Evolutionary conservation across 2,888 invertebrate species (phyloP), one percentile per base, ranked within the genome.

Genomic region (Xylophagus ater): DNA sequence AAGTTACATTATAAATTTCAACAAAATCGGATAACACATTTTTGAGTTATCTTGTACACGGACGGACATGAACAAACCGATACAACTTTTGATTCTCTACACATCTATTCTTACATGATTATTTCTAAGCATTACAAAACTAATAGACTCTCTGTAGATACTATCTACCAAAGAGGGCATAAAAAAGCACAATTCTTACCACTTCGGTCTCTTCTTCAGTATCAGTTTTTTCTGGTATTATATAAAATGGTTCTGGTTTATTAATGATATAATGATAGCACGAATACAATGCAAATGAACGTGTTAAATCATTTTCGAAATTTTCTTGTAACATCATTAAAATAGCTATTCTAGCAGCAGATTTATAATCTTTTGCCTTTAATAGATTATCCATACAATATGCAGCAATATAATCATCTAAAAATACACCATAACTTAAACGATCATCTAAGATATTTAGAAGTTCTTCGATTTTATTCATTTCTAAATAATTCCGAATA

Each of bases 291-390:
- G 79, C 74, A 31, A 93, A 63, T 21, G 73, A 62, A 47, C 73
- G 73, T 4, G 78, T 71, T 14, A 90, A 69, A 3, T 76, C 74
- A 66, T 87, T 76, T 9, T 70, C 70, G 51, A 76, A 76, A 52
- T 93, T 88, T 67, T 93, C 92, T 62, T 94, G 90, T 19, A 93
- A 66, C 86, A 93, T 89, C 42, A 87, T 63, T 41, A 86, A 68
- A 39, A 74, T 72, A 1, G 87, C 86, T 12, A 89, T 68, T 59
- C 77, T 74, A 0, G 86, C 81, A 12, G 93, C 94, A 42, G 72
- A 68, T 28, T 68, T 68, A 57, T 68, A 81, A 54, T 86, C 72
- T 39, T 77, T 66, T 21, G 69, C 65, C 53, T 79, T 76, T 40
- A 94, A 64, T 52, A 87, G 79, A 39, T 73, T 70, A 57, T 94